phyloP scores from a whole-genome alignment of 53 echinoderm and acorn worm genomes.

The Actinopyga echinites region DNA sequence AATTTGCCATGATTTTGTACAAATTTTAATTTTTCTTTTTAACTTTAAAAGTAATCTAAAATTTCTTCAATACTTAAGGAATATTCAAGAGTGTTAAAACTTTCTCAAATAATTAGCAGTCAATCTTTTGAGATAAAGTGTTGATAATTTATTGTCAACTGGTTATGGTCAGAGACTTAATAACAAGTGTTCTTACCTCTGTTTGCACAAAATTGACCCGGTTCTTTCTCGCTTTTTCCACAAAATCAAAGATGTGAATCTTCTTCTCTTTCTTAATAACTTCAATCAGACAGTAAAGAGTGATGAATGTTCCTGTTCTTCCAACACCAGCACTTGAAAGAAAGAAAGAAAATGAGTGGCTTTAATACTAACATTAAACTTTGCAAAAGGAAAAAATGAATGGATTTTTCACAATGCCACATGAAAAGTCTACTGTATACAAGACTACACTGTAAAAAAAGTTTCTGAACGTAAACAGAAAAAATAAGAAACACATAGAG shows the following conservation, averaged over 20 bases:
- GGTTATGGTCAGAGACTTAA: conserved; percentile 23
- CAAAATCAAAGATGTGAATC: conserved; percentile 61
- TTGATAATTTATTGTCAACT: conserved; percentile 40
- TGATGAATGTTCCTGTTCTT: conserved; percentile 84
- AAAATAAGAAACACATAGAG: no score
- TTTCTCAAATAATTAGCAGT: neutral
- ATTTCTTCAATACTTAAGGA: no score
- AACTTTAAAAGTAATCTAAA: no score
- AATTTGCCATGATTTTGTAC: no score
- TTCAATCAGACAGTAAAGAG: conserved; percentile 65
- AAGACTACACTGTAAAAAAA: no score
- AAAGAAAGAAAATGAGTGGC: neutral
- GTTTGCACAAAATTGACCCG: conserved; percentile 79
- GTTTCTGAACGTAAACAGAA: no score
- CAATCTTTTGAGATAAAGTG: neutral
- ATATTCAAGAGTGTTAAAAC: neutral
- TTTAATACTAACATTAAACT: no score
- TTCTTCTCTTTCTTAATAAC: conserved; percentile 50
- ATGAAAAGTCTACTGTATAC: no score
- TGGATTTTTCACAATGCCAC: no score
- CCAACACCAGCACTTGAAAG: conserved; percentile 82
- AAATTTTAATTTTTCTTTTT: no score
- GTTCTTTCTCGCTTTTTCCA: conserved; percentile 43
- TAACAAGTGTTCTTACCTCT: conserved; percentile 42
- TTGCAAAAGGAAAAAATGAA: no score